Conservation (phyloP, 2,113 vertebrate genomes). For the Scartelaos histophorus region DNA sequence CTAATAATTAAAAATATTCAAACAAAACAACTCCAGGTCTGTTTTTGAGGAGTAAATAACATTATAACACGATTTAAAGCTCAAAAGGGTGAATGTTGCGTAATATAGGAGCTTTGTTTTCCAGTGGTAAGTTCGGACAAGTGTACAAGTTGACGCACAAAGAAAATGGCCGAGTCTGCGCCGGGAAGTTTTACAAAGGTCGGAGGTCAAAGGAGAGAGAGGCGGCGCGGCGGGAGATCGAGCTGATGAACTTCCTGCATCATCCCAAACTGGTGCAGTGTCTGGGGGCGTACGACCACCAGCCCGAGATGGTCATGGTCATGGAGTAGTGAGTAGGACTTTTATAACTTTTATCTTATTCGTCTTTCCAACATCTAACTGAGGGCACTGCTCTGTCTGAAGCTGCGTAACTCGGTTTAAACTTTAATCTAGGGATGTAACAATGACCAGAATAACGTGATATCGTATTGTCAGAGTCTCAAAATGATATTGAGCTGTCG, state of each 20-base stretch:
- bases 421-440: too few relatives aligned
- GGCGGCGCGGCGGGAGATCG: constrained; percentile 78
- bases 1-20: too few relatives aligned
- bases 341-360: background rate
- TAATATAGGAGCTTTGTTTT: background rate
- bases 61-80: too few relatives aligned
- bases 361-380: too few relatives aligned
- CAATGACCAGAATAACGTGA: too few relatives aligned
- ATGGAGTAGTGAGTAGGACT: constrained; percentile 85
- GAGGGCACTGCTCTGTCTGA: too few relatives aligned
- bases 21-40: too few relatives aligned
- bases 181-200: constrained; percentile 85
- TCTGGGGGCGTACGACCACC: constrained; percentile 83
- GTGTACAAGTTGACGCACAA: constrained; percentile 84
- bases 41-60: too few relatives aligned
- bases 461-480: too few relatives aligned
- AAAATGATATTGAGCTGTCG: too few relatives aligned
- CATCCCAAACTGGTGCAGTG: constrained; percentile 86
- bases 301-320: constrained; percentile 83
- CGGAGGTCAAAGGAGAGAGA: constrained; percentile 77
- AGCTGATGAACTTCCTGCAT: constrained; percentile 87
- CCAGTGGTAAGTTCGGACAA: constrained; percentile 84
- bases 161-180: constrained; percentile 72
- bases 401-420: too few relatives aligned
- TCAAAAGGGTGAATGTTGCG: too few relatives aligned